phyloP scores from a whole-genome alignment of 2,888 invertebrate species.

The Digitonthophagus gazella region DNA sequence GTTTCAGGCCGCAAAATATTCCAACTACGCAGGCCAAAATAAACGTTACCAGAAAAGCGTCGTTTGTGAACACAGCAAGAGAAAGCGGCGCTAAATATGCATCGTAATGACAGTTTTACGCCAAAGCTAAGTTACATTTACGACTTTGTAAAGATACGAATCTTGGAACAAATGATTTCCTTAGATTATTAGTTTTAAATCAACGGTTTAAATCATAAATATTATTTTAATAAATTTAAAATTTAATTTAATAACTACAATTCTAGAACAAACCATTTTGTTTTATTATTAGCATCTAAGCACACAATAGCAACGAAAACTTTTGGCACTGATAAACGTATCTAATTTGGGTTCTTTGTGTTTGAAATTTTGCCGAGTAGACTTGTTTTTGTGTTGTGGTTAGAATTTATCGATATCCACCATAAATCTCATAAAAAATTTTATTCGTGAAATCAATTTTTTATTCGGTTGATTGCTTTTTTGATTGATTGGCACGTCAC shows the following conservation, averaged over 20 bases:
- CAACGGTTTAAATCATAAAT: too few species aligned
- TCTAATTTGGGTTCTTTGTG: neutral
- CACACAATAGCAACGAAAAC: neutral
- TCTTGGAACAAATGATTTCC: too few species aligned
- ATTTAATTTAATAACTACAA: neutral
- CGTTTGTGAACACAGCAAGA: neutral
- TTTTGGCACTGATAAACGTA: neutral
- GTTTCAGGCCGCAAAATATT: too few species aligned
- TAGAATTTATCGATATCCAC: neutral
- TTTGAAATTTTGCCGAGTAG: neutral
- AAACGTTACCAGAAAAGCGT: neutral
- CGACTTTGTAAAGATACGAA: neutral
- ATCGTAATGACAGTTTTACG: neutral
- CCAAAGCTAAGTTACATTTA: neutral
- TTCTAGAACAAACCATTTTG: neutral
- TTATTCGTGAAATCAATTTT: neutral
- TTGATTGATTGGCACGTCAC: neutral
- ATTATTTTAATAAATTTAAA: neutral
- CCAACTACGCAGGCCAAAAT: neutral
- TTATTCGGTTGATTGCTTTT: neutral
- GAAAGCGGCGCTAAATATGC: neutral
- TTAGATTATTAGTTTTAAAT: too few species aligned
- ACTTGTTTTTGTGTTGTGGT: neutral
- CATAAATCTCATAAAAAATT: neutral
- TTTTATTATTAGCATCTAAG: neutral